Evolutionary conservation across 2,888 invertebrate species (phyloP).

Genomic region (Theodoxus fluviatilis): DNA sequence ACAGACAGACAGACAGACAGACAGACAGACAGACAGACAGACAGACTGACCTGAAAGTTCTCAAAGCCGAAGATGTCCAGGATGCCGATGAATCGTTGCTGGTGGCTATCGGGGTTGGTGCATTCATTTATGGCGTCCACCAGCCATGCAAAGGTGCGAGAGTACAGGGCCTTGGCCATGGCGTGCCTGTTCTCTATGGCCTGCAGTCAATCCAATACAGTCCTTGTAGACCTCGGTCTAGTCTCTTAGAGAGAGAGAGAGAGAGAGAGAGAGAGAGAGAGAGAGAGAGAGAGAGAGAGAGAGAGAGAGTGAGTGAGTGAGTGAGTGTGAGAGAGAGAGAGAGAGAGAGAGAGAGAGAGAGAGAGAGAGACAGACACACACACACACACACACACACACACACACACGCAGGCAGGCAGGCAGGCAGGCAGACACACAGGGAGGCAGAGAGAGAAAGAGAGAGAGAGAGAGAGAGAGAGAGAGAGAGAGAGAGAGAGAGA

Average conservation of each 20-base stretch:
- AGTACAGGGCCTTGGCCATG: slow-evolving; percentile 60
- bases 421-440: not conserved
- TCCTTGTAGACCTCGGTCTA: not conserved
- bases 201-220: slow-evolving; percentile 34
- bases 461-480: not conserved
- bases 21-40: not conserved
- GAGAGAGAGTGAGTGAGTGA: too few relatives aligned
- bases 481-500: not conserved
- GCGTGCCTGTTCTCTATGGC: slow-evolving; percentile 58
- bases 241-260: not conserved
- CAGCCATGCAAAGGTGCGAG: slow-evolving; percentile 58
- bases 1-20: not conserved
- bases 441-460: not conserved
- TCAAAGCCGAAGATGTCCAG: slow-evolving; percentile 61
- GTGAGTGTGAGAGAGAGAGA: not conserved
- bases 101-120: slow-evolving; percentile 55
- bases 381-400: not conserved
- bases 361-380: not conserved
- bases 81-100: slow-evolving; percentile 53
- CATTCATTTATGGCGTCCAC: slow-evolving; percentile 60
- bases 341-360: not conserved
- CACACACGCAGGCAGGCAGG: not conserved
- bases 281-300: not conserved
- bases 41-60: slow-evolving; percentile 53
- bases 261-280: not conserved